Conservation (phyloP, 2,888 invertebrate species). For the Melanotus villosus region DNA sequence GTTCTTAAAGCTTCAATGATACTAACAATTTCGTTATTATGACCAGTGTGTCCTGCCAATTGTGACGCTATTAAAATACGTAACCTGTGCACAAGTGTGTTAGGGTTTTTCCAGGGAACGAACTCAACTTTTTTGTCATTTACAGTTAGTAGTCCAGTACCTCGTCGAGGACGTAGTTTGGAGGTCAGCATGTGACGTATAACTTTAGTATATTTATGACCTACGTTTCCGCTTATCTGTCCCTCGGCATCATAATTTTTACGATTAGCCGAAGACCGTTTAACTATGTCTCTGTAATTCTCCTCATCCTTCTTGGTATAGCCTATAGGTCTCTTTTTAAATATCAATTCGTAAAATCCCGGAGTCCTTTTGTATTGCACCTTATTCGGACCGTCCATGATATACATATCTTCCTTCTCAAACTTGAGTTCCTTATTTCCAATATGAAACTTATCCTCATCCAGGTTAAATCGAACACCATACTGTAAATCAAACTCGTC, state of each 20-base stretch:
- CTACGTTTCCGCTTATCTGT: constrained; percentile 23
- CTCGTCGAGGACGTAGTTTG: too few species aligned
- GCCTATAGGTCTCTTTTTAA: constrained; percentile 31
- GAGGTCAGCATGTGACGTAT: constrained; percentile 24
- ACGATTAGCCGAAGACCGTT: constrained; percentile 14
- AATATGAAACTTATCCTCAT: background rate
- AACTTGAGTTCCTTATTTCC: background rate
- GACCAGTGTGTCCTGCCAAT: background rate
- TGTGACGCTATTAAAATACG: background rate
- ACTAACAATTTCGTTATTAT: background rate
- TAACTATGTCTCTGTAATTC: constrained; percentile 35
- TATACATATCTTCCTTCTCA: background rate
- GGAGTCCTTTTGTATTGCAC: constrained; percentile 11
- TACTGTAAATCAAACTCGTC: background rate
- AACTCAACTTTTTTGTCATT: background rate
- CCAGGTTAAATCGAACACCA: background rate
- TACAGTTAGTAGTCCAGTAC: background rate
- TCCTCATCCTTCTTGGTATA: constrained; percentile 19
- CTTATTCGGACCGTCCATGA: background rate
- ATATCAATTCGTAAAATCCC: constrained; percentile 41
- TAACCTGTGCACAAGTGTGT: background rate
- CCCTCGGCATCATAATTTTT: constrained; percentile 19
- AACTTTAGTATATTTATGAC: constrained; percentile 27
- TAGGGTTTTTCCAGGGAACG: background rate
- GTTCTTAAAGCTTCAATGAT: background rate